These are phyloP conservation scores for Teleopsis dalmanni DNA, from an alignment of 1,140 invertebrate genomes.

Conservation along the genomic window DNA sequence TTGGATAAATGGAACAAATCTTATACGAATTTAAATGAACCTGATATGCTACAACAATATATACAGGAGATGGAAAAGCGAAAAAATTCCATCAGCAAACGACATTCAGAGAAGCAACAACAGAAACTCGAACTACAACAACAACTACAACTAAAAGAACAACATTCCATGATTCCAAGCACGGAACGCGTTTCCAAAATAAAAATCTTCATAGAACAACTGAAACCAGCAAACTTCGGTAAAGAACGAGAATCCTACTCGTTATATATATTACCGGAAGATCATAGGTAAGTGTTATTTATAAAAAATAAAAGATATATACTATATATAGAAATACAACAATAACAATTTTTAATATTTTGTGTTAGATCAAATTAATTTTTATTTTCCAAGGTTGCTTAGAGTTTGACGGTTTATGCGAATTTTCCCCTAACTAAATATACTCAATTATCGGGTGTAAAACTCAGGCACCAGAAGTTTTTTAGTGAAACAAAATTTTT, in stretches of 20 bases:
- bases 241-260: slow-evolving; percentile 75
- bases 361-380: no score
- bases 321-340: no score
- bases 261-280: slow-evolving; percentile 73
- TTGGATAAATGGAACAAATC: slow-evolving; percentile 41
- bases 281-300: slow-evolving; percentile 56
- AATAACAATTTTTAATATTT: no score
- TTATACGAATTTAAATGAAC: slow-evolving; percentile 32
- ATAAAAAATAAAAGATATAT: neutral
- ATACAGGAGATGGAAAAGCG: slow-evolving; percentile 40
- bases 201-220: slow-evolving; percentile 34
- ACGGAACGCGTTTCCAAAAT: slow-evolving; percentile 35
- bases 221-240: slow-evolving; percentile 48
- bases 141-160: slow-evolving; percentile 18
- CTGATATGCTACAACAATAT: slow-evolving; percentile 40
- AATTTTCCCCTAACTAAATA: no score
- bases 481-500: no score
- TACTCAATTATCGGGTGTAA: no score
- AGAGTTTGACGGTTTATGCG: no score
- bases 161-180: slow-evolving; percentile 27
- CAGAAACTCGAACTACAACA: slow-evolving; percentile 33
- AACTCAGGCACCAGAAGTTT: no score
- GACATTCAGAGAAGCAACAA: slow-evolving; percentile 14
- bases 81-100: slow-evolving; percentile 35
- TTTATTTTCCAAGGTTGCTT: no score